These are phyloP conservation scores for Dicrostonyx torquatus DNA, from an alignment of 2,797 vertebrate genomes.

Conservation along the genomic window DNA sequence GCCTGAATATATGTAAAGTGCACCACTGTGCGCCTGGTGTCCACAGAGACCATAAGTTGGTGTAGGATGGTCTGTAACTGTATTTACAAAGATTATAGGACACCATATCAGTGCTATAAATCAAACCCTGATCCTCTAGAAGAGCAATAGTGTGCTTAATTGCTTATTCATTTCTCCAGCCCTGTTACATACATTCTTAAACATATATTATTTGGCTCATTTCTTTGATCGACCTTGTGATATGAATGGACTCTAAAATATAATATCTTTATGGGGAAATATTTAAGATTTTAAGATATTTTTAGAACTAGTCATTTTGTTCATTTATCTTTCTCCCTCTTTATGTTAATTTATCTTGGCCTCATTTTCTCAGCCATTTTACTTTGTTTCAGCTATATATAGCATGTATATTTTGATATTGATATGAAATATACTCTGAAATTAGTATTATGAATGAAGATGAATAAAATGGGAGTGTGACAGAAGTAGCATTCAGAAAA, in stretches of 20 bases:
- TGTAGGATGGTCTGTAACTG: neutral
- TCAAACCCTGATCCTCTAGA: neutral
- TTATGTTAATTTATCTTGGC: slow-evolving; percentile 6
- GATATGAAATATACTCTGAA: slow-evolving; percentile 10
- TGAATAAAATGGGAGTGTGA: neutral
- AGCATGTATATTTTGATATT: neutral
- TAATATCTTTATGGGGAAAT: neutral
- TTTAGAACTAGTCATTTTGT: neutral
- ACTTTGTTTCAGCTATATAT: neutral
- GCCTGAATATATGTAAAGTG: neutral
- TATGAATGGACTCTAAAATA: neutral
- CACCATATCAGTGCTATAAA: neutral
- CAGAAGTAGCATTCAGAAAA: neutral
- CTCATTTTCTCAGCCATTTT: slow-evolving; percentile 17
- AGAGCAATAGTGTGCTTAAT: neutral
- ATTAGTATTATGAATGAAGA: neutral
- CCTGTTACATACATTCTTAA: neutral
- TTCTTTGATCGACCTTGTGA: neutral
- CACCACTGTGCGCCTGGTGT: neutral
- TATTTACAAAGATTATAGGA: neutral
- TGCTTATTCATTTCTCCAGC: neutral
- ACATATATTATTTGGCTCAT: neutral
- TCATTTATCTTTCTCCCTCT: slow-evolving; percentile 11
- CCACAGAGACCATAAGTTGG: neutral
- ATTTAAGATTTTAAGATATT: slow-evolving; percentile 11